Percentiles rank a stretch among this genome's conserved stretches.
Conservation (phyloP, 2,797 vertebrate species). For the Trichosurus vulpecula region DNA sequence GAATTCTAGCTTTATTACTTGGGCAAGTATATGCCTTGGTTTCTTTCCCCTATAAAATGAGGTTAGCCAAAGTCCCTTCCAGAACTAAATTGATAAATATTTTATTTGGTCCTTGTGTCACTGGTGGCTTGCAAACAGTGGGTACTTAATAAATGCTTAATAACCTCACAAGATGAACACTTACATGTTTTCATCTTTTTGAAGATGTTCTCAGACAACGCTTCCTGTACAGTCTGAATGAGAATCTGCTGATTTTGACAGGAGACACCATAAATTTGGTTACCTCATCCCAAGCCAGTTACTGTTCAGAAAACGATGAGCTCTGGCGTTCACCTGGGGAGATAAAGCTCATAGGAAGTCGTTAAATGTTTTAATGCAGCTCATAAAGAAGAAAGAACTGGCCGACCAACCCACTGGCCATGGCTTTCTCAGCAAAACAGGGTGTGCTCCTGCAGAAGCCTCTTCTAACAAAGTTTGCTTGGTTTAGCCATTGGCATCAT, state of each 20-base stretch:
- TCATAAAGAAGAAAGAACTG: not conserved
- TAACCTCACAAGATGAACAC: constrained; percentile 31
- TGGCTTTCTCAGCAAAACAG: not conserved
- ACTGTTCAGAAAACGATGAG: constrained; percentile 9
- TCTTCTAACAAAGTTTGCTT: constrained; percentile 2
- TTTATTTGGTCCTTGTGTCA: not conserved
- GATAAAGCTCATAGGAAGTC: constrained; percentile 34
- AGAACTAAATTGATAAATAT: not conserved
- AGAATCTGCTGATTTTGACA: constrained; percentile 48
- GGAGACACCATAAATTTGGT: constrained; percentile 48
- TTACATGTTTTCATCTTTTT: constrained; percentile 41
- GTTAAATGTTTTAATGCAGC: constrained; percentile 25
- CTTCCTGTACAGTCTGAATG: constrained; percentile 52
- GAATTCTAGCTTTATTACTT: not conserved
- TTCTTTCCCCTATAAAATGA: not conserved
- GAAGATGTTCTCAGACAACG: constrained; percentile 24
- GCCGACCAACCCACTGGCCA: not conserved
- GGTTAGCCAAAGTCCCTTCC: not conserved
- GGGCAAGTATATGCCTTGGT: not conserved
- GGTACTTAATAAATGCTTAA: not conserved
- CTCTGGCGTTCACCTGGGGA: not conserved
- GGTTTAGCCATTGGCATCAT: not conserved
- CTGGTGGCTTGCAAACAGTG: not conserved
- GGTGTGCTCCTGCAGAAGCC: not conserved
- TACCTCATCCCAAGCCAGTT: constrained; percentile 40